phyloP scores from a whole-genome alignment of 1,140 invertebrate genomes.

The Elysia chlorotica region DNA sequence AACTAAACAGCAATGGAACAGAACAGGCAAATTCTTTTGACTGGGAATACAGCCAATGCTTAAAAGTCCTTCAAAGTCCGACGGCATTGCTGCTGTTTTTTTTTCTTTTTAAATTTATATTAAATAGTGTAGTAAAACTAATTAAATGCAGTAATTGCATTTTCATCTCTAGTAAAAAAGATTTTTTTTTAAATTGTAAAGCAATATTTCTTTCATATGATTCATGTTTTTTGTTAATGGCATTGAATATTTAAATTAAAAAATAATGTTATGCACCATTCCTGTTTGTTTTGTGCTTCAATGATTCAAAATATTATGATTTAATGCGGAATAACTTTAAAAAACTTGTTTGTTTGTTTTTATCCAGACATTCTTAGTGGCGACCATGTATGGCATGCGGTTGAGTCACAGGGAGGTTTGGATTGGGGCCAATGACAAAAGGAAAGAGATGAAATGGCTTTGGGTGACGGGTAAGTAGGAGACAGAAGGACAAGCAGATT shows the following conservation, averaged over 20 bases:
- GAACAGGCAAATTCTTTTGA: too few species aligned
- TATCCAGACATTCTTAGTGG: slow-evolving; percentile 33
- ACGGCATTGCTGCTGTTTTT: too few species aligned
- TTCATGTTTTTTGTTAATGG: background rate
- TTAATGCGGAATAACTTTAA: too few species aligned
- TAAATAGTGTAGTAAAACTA: too few species aligned
- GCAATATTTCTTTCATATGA: background rate
- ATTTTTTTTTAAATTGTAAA: background rate
- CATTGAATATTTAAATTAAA: background rate
- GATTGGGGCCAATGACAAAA: slow-evolving; percentile 37
- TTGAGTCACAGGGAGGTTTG: slow-evolving; percentile 37
- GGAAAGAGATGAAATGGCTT: slow-evolving; percentile 35
- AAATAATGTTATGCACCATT: background rate
- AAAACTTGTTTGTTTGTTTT: background rate
- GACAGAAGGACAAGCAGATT: too few species aligned
- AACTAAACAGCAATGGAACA: too few species aligned
- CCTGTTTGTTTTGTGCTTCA: too few species aligned
- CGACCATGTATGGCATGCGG: slow-evolving; percentile 17
- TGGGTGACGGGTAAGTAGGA: slow-evolving; percentile 43
- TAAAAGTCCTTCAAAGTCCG: too few species aligned
- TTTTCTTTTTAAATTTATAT: too few species aligned
- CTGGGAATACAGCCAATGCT: too few species aligned
- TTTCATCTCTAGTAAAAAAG: too few species aligned
- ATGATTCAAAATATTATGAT: background rate
- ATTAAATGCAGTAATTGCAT: too few species aligned